Evolutionary conservation across 2,888 invertebrate genomes (phyloP).

Genomic region (Cerceris ruficornis): DNA sequence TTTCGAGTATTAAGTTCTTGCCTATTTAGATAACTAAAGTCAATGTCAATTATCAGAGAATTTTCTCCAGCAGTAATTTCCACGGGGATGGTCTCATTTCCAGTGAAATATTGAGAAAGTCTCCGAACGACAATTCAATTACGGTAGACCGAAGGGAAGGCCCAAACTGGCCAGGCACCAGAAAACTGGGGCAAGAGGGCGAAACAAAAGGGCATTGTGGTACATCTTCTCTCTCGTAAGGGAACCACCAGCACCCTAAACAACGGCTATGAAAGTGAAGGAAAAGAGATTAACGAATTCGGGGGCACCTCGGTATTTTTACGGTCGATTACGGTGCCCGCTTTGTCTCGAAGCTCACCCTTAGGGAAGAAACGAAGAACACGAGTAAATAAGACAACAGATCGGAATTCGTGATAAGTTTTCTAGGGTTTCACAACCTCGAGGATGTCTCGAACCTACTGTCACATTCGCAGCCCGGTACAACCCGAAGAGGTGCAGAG

Average conservation of each 20-base stretch:
- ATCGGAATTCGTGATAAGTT: conserved; percentile 49
- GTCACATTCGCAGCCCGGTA: neutral
- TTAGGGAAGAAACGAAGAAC: conserved; percentile 39
- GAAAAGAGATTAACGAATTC: conserved; percentile 74
- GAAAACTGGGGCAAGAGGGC: conserved; percentile 53
- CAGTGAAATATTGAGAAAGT: conserved; percentile 31
- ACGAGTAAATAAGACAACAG: conserved; percentile 70
- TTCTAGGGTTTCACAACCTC: conserved; percentile 20
- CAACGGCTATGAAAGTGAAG: conserved; percentile 58
- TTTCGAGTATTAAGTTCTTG: no score
- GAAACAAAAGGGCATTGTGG: conserved; percentile 63
- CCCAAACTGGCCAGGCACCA: conserved; percentile 39
- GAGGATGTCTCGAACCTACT: conserved; percentile 15
- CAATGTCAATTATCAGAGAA: no score
- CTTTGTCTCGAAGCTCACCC: conserved; percentile 58
- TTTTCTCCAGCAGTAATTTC: neutral
- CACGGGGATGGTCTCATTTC: neutral
- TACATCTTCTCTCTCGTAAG: conserved; percentile 37
- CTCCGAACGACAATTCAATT: conserved; percentile 49
- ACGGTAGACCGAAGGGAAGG: conserved; percentile 27
- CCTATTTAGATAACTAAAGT: no score
- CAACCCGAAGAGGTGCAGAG: neutral
- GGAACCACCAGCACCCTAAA: conserved; percentile 49
- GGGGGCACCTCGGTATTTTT: conserved; percentile 70
- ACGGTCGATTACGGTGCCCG: conserved; percentile 69